Evolutionary conservation across 2,797 vertebrate species (phyloP).

Genomic region (Chrosomus eos): DNA sequence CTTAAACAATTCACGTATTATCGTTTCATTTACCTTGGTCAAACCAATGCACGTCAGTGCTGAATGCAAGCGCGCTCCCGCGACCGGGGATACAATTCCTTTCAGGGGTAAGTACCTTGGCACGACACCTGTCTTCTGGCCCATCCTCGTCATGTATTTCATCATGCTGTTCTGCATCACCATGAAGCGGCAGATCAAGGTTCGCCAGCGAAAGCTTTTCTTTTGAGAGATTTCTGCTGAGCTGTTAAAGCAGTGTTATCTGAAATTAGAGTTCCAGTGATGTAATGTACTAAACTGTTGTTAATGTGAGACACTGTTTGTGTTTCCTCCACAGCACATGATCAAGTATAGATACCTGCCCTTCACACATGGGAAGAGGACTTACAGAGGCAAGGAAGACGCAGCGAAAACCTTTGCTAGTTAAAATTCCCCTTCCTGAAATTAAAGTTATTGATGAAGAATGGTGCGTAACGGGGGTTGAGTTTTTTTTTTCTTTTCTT

Average conservation of each 20-base stretch:
- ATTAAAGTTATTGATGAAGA: conserved; percentile 67
- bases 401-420: conserved; percentile 95
- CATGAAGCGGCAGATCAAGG: conserved; percentile 99
- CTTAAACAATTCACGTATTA: too few relatives aligned
- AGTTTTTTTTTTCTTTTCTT: conserved; percentile 56
- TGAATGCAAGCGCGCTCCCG: too few relatives aligned
- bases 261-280: background rate
- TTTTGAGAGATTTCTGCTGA: background rate
- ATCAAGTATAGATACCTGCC: conserved; percentile 99
- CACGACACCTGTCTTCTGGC: conserved; percentile 99
- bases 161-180: conserved; percentile 99
- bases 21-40: too few relatives aligned
- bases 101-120: too few relatives aligned
- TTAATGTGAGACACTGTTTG: conserved; percentile 24
- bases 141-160: conserved; percentile 99
- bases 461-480: conserved; percentile 63
- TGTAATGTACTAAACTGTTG: background rate
- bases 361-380: conserved; percentile 98
- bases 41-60: too few relatives aligned
- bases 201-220: conserved; percentile 68
- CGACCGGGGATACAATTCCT: too few relatives aligned
- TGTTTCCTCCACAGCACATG: conserved; percentile 88
- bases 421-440: conserved; percentile 79
- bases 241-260: background rate
- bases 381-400: conserved; percentile 98